A percentile compares a stretch with the other conserved stretches of the same genome.
Conservation (phyloP, 1,140 invertebrate species). For the Acromyrmex heyeri region DNA sequence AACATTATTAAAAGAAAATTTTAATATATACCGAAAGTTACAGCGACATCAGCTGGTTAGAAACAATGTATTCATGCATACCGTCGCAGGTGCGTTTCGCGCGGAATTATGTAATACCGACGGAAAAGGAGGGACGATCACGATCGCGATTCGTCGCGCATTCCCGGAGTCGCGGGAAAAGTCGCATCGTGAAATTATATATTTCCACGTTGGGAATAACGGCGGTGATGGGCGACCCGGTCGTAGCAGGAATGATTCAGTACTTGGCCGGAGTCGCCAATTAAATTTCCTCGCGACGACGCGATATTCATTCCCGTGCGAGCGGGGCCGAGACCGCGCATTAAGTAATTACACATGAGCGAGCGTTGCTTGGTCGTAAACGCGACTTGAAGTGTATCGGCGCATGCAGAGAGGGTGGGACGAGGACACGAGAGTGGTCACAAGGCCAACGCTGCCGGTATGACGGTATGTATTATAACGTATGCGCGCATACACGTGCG, state of each 20-base stretch:
- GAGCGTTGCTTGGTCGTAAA: slow-evolving; percentile 48
- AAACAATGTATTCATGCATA: not conserved
- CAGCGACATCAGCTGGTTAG: not conserved
- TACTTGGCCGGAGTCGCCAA: slow-evolving; percentile 29
- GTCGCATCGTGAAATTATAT: not conserved
- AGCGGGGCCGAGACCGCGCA: slow-evolving; percentile 42
- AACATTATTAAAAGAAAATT: not conserved
- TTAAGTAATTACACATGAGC: slow-evolving; percentile 55
- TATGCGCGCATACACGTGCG: not conserved
- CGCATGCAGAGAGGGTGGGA: slow-evolving; percentile 58
- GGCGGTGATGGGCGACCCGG: not conserved
- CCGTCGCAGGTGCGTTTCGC: not conserved
- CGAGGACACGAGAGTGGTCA: slow-evolving; percentile 71
- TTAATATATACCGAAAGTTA: not conserved
- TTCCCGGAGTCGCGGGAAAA: slow-evolving; percentile 20
- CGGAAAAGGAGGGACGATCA: no score
- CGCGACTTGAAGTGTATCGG: slow-evolving; percentile 62
- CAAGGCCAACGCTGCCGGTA: slow-evolving; percentile 72
- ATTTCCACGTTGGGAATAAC: slow-evolving; percentile 13
- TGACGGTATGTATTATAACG: slow-evolving; percentile 56
- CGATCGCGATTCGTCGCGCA: not conserved
- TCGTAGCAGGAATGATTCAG: slow-evolving; percentile 9
- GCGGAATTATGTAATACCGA: not conserved
- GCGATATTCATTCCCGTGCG: slow-evolving; percentile 30
- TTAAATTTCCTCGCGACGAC: slow-evolving; percentile 42